These are phyloP conservation scores for Coenonympha glycerion DNA, from an alignment of 2,888 invertebrate genomes.

Conservation along the genomic window DNA sequence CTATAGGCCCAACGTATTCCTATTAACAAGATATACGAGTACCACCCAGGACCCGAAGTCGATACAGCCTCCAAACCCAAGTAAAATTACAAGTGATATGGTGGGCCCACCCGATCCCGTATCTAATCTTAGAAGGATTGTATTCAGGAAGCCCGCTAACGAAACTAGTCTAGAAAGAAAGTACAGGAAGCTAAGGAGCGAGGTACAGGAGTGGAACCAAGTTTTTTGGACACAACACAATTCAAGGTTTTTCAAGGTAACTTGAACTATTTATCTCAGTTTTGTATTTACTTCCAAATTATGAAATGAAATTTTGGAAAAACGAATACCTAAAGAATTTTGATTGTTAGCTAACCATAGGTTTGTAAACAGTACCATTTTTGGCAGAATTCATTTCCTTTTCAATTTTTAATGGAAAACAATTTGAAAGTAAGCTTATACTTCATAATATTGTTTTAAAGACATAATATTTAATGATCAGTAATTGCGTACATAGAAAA, in stretches of 20 bases:
- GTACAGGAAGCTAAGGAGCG: constrained; percentile 79
- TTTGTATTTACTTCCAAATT: background rate
- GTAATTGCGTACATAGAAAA: background rate
- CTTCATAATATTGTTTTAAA: no score
- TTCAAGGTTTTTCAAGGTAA: constrained; percentile 79
- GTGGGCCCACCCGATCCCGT: constrained; percentile 87
- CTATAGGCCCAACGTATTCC: background rate
- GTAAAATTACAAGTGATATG: constrained; percentile 73
- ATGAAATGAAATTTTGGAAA: background rate
- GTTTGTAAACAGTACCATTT: no score
- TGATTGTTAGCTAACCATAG: no score
- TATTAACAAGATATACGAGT: constrained; percentile 16
- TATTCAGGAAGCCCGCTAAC: constrained; percentile 78
- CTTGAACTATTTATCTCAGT: no score
- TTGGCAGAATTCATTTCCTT: background rate
- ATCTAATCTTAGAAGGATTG: constrained; percentile 85
- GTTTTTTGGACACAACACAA: constrained; percentile 90
- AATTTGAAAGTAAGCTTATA: background rate
- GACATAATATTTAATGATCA: no score
- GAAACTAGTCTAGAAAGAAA: constrained; percentile 81
- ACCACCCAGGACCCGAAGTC: constrained; percentile 49
- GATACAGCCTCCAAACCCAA: constrained; percentile 56
- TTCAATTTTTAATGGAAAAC: background rate
- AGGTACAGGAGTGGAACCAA: constrained; percentile 89
- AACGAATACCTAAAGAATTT: no score